Conservation (phyloP, 2,888 invertebrate species). For the Hermaeophaga mercurialis region DNA sequence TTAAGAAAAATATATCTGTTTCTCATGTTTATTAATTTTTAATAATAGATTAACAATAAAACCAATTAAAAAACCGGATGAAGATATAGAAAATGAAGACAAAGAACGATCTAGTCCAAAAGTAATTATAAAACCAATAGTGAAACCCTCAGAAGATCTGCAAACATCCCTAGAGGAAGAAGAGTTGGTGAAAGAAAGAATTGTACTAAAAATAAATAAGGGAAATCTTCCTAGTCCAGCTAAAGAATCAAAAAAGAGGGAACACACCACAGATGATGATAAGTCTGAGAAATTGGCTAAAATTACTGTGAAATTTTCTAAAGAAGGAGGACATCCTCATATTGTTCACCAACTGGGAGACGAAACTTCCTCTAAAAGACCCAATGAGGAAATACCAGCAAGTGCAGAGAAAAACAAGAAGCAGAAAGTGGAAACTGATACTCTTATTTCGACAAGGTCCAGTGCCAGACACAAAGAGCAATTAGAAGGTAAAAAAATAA, state of each 20-base stretch:
- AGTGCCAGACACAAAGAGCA: conserved; percentile 26
- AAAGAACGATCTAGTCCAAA: conserved; percentile 51
- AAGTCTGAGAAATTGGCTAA: conserved; percentile 58
- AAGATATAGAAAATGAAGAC: conserved; percentile 51
- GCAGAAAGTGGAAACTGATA: conserved; percentile 33
- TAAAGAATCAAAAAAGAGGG: conserved; percentile 47
- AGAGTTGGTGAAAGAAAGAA: conserved; percentile 58
- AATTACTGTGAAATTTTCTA: conserved; percentile 62
- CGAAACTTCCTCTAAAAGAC: conserved; percentile 34
- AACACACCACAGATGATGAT: conserved; percentile 45
- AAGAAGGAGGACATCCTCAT: conserved; percentile 55
- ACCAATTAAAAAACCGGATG: conserved; percentile 58
- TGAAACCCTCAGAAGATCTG: conserved; percentile 57
- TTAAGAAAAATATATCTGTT: background rate
- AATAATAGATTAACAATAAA: conserved; percentile 58
- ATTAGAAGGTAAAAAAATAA: conserved; percentile 17
- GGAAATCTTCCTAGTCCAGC: conserved; percentile 51
- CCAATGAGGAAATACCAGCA: conserved; percentile 34
- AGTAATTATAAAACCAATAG: conserved; percentile 65
- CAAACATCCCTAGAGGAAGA: conserved; percentile 52
- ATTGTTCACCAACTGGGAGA: conserved; percentile 49
- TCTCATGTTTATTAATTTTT: background rate
- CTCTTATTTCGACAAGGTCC: conserved; percentile 28
- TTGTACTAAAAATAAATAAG: conserved; percentile 70
- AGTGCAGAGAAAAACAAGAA: conserved; percentile 37